These are phyloP conservation scores for Eurois occulta DNA, from an alignment of 2,888 invertebrate species.

Conservation along the genomic window DNA sequence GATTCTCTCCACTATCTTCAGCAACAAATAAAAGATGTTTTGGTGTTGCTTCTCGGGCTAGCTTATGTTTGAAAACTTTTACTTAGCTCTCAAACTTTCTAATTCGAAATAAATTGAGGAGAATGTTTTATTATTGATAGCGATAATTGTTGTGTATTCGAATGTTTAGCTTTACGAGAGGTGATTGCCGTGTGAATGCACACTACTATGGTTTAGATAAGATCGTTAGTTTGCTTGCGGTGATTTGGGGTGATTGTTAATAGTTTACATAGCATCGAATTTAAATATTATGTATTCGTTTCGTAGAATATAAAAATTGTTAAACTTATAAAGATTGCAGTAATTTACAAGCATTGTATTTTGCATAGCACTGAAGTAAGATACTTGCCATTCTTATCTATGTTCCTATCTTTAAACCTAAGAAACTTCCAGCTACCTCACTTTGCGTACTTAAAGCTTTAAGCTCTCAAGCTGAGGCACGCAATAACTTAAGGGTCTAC, in stretches of 20 bases:
- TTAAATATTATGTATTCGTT: background rate
- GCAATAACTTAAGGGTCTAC: conserved; percentile 30
- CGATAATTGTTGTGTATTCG: conserved; percentile 66
- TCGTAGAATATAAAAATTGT: background rate
- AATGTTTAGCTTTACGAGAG: conserved; percentile 51
- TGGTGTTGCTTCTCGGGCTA: conserved; percentile 52
- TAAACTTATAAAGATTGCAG: background rate
- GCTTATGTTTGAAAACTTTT: conserved; percentile 66
- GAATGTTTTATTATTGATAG: conserved; percentile 69
- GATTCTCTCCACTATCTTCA: conserved; percentile 61
- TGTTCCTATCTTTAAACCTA: conserved; percentile 22
- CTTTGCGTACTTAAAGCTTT: conserved; percentile 15
- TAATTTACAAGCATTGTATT: background rate
- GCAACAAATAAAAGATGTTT: conserved; percentile 69
- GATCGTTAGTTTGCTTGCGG: conserved; percentile 35
- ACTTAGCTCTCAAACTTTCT: conserved; percentile 69
- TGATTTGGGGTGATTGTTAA: conserved; percentile 26
- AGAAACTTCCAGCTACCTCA: conserved; percentile 37
- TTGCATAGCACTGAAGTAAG: background rate
- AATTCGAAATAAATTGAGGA: conserved; percentile 70
- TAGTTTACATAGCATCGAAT: conserved; percentile 5
- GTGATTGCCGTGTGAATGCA: conserved; percentile 61
- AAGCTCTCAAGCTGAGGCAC: conserved; percentile 32
- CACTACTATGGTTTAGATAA: conserved; percentile 58
- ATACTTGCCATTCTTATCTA: conserved; percentile 5